A percentile compares a stretch with the other conserved stretches of the same genome.
phyloP scores from a whole-genome alignment of 2,113 vertebrate genomes.

The Lagenorhynchus albirostris region DNA sequence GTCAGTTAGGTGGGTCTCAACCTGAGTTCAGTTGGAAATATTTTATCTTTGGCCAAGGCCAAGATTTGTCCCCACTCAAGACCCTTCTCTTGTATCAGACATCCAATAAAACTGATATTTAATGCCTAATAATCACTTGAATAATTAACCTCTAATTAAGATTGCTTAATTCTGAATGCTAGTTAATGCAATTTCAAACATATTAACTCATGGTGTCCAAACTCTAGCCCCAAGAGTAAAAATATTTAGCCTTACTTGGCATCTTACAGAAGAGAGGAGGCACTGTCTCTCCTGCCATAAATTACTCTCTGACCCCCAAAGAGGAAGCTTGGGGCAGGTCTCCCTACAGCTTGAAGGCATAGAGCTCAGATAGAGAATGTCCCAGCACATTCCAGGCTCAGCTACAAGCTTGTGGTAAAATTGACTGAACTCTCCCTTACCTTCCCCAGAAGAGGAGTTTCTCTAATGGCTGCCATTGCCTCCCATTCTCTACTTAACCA shows the following conservation, averaged over 20 bases:
- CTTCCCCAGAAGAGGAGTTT: not conserved
- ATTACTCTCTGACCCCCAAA: accelerated
- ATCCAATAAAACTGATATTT: not conserved
- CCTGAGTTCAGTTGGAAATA: not conserved
- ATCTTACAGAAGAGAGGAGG: not conserved
- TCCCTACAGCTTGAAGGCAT: not conserved
- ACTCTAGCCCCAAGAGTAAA: not conserved
- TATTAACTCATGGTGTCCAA: not conserved
- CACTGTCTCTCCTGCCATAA: not conserved
- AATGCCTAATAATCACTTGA: not conserved
- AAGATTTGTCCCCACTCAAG: not conserved
- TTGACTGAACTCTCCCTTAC: too few relatives aligned
- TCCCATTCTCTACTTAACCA: not conserved
- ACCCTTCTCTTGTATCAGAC: not conserved
- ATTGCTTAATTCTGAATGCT: not conserved
- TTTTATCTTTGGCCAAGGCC: not conserved
- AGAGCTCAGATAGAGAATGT: not conserved
- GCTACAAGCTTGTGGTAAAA: not conserved
- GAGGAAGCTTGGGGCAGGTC: not conserved
- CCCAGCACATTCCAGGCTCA: not conserved
- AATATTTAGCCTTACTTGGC: not conserved
- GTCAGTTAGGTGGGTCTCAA: not conserved
- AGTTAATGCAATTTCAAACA: not conserved
- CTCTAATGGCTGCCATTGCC: accelerated
- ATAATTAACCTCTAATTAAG: not conserved